Percentiles rank a stretch among this genome's conserved stretches.
Evolutionary conservation across 1,140 invertebrate species (phyloP).

Genomic region (Vanessa tameamea): DNA sequence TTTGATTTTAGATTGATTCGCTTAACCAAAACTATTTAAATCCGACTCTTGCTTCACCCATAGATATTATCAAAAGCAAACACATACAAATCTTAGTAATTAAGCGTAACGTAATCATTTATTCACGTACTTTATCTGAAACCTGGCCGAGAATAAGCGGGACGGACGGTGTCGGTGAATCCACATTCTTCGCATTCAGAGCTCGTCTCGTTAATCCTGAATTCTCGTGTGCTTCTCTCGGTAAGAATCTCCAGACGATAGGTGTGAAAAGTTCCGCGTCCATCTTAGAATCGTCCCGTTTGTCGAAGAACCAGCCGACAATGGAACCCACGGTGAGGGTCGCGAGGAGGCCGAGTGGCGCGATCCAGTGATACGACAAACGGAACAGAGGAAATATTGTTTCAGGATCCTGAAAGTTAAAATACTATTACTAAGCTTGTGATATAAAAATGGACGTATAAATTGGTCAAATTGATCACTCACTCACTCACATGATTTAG

Average conservation of each 20-base stretch:
- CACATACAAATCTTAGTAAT: too few relatives aligned
- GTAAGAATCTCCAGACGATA: conserved; percentile 64
- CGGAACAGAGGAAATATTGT: conserved; percentile 86
- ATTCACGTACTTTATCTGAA: conserved; percentile 5
- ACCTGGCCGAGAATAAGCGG: conserved; percentile 54
- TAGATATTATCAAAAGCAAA: too few relatives aligned
- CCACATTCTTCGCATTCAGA: conserved; percentile 29
- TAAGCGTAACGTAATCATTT: background rate
- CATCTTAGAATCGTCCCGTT: conserved; percentile 50
- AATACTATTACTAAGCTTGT: background rate
- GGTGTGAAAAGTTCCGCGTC: conserved; percentile 75
- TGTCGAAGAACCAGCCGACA: conserved; percentile 64
- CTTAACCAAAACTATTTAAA: too few relatives aligned
- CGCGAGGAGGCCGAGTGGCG: conserved; percentile 80
- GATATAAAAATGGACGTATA: background rate
- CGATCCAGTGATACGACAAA: conserved; percentile 89
- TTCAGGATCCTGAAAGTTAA: conserved; percentile 56
- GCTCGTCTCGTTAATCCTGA: conserved; percentile 48
- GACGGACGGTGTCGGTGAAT: conserved; percentile 45
- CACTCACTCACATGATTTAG: too few relatives aligned
- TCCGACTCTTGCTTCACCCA: too few relatives aligned
- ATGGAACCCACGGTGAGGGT: conserved; percentile 65
- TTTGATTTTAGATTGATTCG: too few relatives aligned
- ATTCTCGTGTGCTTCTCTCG: conserved; percentile 50
- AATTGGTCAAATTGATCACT: too few relatives aligned